phyloP scores from a whole-genome alignment of 2,797 vertebrate genomes.

The Natrix natrix region DNA sequence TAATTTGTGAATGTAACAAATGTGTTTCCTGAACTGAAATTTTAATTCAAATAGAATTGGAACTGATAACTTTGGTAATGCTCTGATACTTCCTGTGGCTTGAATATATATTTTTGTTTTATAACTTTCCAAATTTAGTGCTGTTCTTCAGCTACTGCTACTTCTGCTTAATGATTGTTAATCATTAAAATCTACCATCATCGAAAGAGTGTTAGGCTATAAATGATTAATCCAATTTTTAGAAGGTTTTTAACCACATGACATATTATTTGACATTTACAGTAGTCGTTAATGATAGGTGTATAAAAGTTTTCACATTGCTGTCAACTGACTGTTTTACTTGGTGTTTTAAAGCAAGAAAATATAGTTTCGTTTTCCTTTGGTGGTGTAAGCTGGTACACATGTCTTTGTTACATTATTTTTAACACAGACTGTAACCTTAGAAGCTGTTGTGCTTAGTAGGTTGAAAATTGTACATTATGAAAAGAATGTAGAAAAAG shows the following conservation, averaged over 20 bases:
- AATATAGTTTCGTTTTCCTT: background rate
- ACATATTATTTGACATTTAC: background rate
- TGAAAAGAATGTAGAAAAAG: constrained; percentile 1
- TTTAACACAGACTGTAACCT: background rate
- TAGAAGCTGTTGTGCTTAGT: background rate
- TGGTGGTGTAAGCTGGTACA: background rate
- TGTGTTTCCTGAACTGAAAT: background rate
- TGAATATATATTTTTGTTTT: constrained; percentile 1
- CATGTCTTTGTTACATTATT: constrained; percentile 7
- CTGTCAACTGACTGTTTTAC: background rate
- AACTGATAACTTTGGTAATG: background rate
- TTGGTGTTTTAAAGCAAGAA: background rate
- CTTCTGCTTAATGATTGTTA: constrained; percentile 44
- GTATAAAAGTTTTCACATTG: background rate
- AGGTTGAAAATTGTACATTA: constrained; percentile 1
- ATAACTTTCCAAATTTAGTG: background rate
- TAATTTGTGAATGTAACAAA: background rate
- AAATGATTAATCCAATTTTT: constrained; percentile 50
- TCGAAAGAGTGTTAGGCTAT: constrained; percentile 42
- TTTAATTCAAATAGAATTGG: background rate
- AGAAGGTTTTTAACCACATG: background rate
- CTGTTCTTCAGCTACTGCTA: rapidly evolving
- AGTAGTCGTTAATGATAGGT: background rate
- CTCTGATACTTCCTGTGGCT: background rate
- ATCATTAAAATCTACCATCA: constrained; percentile 47